Percentiles rank a stretch among this genome's conserved stretches.
phyloP scores from a whole-genome alignment of 1,140 invertebrate species.

The Lethrus apterus region DNA sequence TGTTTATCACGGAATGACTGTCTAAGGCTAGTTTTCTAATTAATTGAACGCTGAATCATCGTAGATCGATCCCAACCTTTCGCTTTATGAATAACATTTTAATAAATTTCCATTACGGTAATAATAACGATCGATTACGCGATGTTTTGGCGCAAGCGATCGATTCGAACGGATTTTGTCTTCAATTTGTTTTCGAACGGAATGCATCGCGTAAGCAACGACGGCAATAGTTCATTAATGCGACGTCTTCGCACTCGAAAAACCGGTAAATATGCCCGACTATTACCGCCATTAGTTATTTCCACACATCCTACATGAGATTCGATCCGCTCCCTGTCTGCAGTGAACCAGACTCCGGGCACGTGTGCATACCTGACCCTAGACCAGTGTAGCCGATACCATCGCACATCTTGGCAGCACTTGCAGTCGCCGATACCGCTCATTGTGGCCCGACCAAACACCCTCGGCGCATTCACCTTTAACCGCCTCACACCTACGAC shows the following conservation, averaged over 20 bases:
- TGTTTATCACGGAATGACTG: conserved; percentile 32
- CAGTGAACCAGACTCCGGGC: conserved; percentile 4
- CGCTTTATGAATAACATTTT: too few species aligned
- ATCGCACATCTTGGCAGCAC: background rate
- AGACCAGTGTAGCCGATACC: conserved; percentile 13
- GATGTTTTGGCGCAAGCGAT: too few species aligned
- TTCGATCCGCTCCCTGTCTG: conserved; percentile 14
- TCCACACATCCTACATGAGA: conserved; percentile 15
- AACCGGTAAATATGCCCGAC: conserved; percentile 12
- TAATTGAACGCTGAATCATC: conserved; percentile 34
- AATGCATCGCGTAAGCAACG: too few species aligned
- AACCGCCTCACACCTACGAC: conserved; percentile 14
- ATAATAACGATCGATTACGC: too few species aligned
- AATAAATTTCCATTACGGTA: too few species aligned
- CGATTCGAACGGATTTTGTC: too few species aligned
- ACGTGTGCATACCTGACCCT: conserved; percentile 16
- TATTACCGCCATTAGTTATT: conserved; percentile 16
- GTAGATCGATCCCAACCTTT: conserved; percentile 18
- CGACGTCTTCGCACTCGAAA: conserved; percentile 1
- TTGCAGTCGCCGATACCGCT: background rate
- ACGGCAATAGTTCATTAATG: conserved; percentile 9
- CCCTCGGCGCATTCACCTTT: conserved; percentile 13
- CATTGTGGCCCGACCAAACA: conserved; percentile 9
- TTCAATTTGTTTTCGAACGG: too few species aligned
- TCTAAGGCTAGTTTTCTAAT: conserved; percentile 31